phyloP scores from a whole-genome alignment of 2,797 vertebrate genomes.

The Paratrypauchen microcephalus region DNA sequence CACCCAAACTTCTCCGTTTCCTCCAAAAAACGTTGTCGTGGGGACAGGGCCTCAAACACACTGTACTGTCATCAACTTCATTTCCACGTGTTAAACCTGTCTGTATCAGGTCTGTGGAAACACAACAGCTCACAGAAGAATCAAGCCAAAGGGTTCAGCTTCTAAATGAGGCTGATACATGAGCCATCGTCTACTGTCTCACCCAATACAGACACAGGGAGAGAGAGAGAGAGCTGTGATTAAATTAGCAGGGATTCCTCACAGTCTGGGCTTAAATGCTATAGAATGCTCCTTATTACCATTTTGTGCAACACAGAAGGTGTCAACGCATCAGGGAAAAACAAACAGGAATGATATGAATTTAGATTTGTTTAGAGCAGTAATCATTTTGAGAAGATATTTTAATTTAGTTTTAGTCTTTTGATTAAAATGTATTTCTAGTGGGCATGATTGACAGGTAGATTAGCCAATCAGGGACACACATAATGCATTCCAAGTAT shows the following conservation, averaged over 20 bases:
- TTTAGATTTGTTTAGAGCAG: not conserved
- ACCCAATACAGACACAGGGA: slow-evolving; percentile 8
- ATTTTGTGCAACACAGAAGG: slow-evolving; percentile 7
- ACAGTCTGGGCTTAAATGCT: not conserved
- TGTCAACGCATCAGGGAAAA: not conserved
- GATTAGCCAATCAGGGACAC: no score
- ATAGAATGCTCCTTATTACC: slow-evolving; percentile 2
- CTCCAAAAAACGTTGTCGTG: no score
- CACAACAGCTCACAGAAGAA: slow-evolving; percentile 19
- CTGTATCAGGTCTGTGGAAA: slow-evolving; percentile 17
- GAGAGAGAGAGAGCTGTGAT: slow-evolving; percentile 6
- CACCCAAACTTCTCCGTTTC: no score
- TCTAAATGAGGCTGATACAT: slow-evolving; percentile 41
- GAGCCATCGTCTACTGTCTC: slow-evolving; percentile 21
- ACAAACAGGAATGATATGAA: not conserved
- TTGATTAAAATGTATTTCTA: no score
- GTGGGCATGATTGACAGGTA: no score
- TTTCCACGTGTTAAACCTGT: slow-evolving; percentile 28
- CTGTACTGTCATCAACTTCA: slow-evolving; percentile 24
- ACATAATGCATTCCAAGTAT: no score
- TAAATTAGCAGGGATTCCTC: slow-evolving; percentile 2
- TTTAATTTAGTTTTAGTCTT: no score
- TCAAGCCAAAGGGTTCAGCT: slow-evolving; percentile 25
- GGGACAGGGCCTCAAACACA: no score
- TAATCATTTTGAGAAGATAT: no score